phyloP scores from a whole-genome alignment of 2,113 vertebrate genomes.

The Campylorhamphus procurvoides region DNA sequence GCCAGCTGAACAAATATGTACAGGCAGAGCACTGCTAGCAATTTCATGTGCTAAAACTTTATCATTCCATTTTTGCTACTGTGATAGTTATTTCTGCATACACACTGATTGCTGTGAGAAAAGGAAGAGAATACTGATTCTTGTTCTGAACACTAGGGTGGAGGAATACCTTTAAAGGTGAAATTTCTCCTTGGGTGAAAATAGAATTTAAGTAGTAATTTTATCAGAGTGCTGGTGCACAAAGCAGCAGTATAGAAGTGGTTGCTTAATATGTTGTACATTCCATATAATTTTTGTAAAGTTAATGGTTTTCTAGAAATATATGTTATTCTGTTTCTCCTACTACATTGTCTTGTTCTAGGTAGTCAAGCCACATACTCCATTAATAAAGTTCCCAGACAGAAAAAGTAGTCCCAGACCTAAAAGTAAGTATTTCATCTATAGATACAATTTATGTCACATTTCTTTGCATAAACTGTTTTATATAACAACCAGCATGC shows the following conservation, averaged over 20 bases:
- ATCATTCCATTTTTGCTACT: rapidly evolving
- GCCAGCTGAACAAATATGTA: neutral
- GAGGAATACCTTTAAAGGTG: neutral
- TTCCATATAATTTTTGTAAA: neutral
- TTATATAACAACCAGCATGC: neutral
- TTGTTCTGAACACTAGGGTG: no score
- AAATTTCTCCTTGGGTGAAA: neutral
- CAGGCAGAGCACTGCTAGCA: neutral
- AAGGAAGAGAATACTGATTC: neutral
- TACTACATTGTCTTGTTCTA: neutral
- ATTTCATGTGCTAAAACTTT: neutral
- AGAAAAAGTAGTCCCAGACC: constrained; percentile 75
- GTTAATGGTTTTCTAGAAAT: neutral
- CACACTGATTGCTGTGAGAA: neutral
- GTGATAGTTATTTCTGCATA: neutral
- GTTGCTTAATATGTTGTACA: neutral
- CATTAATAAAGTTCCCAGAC: constrained; percentile 81
- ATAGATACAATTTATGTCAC: rapidly evolving
- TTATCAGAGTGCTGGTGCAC: neutral
- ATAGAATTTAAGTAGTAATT: neutral
- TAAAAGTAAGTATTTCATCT: constrained; percentile 70
- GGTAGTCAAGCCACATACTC: constrained; percentile 82
- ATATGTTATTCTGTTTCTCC: neutral
- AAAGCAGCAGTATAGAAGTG: neutral
- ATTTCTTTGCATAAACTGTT: neutral